Percentiles rank a stretch among this genome's conserved stretches.
phyloP scores from a whole-genome alignment of 2,113 vertebrate species.

The Actenoides lindsayi region DNA sequence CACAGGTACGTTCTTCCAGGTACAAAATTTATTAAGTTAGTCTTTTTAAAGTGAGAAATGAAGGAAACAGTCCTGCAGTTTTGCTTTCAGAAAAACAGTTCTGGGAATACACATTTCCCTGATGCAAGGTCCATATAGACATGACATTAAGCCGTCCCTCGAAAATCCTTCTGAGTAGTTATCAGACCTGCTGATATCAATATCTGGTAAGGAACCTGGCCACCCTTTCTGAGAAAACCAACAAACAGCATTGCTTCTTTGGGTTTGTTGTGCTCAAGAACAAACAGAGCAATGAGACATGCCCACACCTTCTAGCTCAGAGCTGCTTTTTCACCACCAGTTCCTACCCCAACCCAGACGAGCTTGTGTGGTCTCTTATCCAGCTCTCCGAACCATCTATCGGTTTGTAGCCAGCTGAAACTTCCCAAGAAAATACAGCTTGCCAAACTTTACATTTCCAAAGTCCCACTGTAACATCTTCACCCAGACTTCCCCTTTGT shows the following conservation, averaged over 20 bases:
- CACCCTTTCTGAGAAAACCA: neutral
- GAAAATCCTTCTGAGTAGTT: neutral
- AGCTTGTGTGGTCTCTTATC: neutral
- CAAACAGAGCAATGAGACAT: neutral
- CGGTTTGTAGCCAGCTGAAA: neutral
- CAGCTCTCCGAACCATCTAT: neutral
- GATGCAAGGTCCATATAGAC: neutral
- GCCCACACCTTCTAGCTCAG: neutral
- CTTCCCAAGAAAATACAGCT: neutral
- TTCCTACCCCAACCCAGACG: neutral
- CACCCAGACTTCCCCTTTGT: neutral
- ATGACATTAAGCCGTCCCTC: neutral
- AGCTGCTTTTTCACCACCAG: neutral
- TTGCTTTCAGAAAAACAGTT: neutral
- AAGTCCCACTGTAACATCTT: neutral
- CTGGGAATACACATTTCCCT: neutral
- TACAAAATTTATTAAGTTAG: neutral
- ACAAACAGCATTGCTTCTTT: neutral
- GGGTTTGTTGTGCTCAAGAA: neutral
- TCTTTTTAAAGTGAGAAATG: neutral
- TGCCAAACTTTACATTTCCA: neutral
- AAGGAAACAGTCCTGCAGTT: neutral
- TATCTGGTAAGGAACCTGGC: neutral
- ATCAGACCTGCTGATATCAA: neutral
- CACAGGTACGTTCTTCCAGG: neutral